Base-by-base conservation (phyloP, 2,113 vertebrate species). In the Nannobrachium achirus region DNA sequence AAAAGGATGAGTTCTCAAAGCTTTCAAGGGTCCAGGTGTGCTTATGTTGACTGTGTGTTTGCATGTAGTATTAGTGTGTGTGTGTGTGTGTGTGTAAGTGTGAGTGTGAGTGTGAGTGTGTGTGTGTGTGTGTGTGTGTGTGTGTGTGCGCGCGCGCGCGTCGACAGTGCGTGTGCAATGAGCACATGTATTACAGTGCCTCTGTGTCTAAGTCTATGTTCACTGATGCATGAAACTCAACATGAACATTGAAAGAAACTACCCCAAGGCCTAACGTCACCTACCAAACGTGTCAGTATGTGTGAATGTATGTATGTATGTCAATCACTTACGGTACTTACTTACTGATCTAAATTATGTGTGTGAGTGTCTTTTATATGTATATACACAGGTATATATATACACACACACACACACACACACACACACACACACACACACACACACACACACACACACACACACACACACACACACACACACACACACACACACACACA, bases 221-320 rank as follows among this genome's bases (percentile, higher is more conserved):
- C 57, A 73, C 11, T 60, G 18, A 39, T 66, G 63, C 81, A 70
- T 79, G 66, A 57, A 65, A 20, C 66, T 33, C 74, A 74, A 87
- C 66, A 69, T 59, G 67, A 81, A 76, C 78, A 75, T 73, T 76
- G 78, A 82, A 83, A 83, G 81, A 82, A 83, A 81, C 69, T 69
- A 80, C 76, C 81, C 74, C 61, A 7, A 77, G 80, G 81, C 25
- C 25, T 33, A 33, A 33, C 25, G 25, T 33, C 6, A 33, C 25
- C 25, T 33, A 33, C 25, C 25, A 4, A 33, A 3, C 25, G 19
- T 33, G 18, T 33, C 4, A 6, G 52, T 33, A 67, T 65, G 67
- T 60, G 7, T 46, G 52, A 56, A 55, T 55, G 53, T 68, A 46
- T 66, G 38, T 15, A 33, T 41, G 56, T 16, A 33, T 16, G 56